A percentile compares a stretch with the other conserved stretches of the same genome.
Conservation (phyloP, 2,113 vertebrate genomes). For the Xiphorhynchus elegans region DNA sequence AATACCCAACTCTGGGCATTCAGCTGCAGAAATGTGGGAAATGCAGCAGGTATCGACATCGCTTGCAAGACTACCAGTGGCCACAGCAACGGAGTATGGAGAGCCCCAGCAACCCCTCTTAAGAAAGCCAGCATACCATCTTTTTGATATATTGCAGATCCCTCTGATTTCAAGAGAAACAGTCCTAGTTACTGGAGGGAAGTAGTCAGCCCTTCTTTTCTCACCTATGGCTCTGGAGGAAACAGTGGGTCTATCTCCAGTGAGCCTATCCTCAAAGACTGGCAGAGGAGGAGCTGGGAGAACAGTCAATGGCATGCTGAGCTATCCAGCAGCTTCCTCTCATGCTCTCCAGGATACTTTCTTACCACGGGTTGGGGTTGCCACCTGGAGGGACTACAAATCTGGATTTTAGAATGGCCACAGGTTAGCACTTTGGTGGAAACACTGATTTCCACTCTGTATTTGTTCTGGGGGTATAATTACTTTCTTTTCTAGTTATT, state of each 20-base stretch:
- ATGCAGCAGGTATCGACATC: background rate
- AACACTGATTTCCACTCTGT: background rate
- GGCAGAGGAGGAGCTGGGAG: background rate
- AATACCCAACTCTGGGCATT: background rate
- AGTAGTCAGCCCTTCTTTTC: background rate
- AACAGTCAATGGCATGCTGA: background rate
- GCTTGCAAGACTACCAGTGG: background rate
- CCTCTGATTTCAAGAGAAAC: background rate
- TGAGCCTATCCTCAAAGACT: background rate
- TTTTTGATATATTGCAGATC: background rate
- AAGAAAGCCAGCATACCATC: background rate
- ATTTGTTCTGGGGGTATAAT: background rate
- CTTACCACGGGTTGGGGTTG: background rate
- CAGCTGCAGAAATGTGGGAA: background rate
- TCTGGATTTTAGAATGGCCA: background rate
- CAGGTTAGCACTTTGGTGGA: background rate
- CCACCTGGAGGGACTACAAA: background rate
- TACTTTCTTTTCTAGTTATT: background rate
- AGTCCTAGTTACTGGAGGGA: background rate
- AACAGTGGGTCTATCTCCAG: background rate
- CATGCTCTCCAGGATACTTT: fast-evolving
- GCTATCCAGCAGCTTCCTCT: background rate
- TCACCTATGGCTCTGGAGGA: background rate
- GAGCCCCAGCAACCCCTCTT: background rate
- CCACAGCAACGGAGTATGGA: background rate